Evolutionary conservation across 2,113 vertebrate genomes (phyloP), one percentile per base, ranked within the genome.

Genomic region (Reinhardtius hippoglossoides): DNA sequence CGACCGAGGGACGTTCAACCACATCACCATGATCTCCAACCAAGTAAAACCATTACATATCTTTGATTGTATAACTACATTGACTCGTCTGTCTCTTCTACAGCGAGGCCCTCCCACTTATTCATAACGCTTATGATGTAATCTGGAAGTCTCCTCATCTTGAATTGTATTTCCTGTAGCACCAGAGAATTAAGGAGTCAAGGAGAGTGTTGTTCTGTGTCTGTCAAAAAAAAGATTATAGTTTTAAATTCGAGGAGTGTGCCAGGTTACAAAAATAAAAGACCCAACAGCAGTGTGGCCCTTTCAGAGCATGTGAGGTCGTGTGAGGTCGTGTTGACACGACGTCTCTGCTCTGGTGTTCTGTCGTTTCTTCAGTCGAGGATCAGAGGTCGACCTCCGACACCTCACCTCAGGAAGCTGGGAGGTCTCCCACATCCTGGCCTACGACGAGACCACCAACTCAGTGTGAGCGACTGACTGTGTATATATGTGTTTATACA

Each of bases 341-440:
- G n/a, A 18, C 60, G 9, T 26, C n/a, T 20, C 21, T 71, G 27
- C 21, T 70, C 16, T 6, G 42, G 21, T 72, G 6, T 24, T 67
- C 1, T 64, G 4, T 76, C 42, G 5, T 26, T 14, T 46, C 10
- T n/a, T 50, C 81, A 92, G 91, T 73, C 74, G 71, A 84, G 1
- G 85, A 74, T 70, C 68, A 83, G 85, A 91, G 44, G 83, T 88
- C 63, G 92, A 59, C 68, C 35, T 94, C 20, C 89, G 77, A 0
- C 92, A 92, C 74, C 83, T 95, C 78, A 94, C 93, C 56, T 95
- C 94, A 4, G 93, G 94, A 37, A 92, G 80, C 84, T 95, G 94
- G 94, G 93, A 95, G 12, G 93, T 94, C 18, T 81, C 89, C 59
- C 71, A 81, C 1, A 87, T 94, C 37, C 70, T 93, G 66, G 85